Evolutionary conservation across 2,113 vertebrate species (phyloP).

Genomic region (Furnarius figulus): DNA sequence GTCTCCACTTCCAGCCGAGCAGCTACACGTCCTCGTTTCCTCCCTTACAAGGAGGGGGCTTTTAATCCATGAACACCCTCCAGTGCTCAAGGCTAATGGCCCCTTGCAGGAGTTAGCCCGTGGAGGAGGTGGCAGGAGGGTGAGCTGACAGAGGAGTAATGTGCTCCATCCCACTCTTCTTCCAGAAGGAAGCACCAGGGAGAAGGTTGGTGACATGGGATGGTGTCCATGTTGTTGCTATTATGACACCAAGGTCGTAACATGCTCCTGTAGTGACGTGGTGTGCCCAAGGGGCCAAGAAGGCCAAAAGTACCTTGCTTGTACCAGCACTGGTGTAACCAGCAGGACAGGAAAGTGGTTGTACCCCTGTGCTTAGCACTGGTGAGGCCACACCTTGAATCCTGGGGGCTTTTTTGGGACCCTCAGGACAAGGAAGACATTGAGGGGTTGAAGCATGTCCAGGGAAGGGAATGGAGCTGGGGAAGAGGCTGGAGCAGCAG

Average conservation of each 20-base stretch:
- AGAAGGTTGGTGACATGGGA: neutral
- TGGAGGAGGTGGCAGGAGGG: neutral
- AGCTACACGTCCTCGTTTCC: neutral
- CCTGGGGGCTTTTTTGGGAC: neutral
- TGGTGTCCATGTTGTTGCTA: fast-evolving
- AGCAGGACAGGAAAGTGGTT: neutral
- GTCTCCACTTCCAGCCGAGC: neutral
- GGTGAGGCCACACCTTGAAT: fast-evolving
- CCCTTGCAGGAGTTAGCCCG: neutral
- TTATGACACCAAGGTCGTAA: neutral
- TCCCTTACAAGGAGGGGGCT: neutral
- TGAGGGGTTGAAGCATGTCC: neutral
- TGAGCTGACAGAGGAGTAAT: neutral
- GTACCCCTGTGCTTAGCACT: neutral
- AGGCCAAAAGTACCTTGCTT: neutral
- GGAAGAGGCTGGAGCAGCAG: neutral
- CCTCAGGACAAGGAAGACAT: neutral
- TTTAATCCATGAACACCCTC: neutral
- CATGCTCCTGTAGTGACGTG: neutral
- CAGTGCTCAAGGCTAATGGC: neutral
- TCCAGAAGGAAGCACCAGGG: neutral
- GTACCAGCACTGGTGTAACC: neutral
- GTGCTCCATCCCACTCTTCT: neutral
- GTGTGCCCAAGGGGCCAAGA: neutral
- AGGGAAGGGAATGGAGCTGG: neutral